These are phyloP conservation scores for Fratercula arctica DNA, from an alignment of 2,797 vertebrate genomes.

Conservation along the genomic window DNA sequence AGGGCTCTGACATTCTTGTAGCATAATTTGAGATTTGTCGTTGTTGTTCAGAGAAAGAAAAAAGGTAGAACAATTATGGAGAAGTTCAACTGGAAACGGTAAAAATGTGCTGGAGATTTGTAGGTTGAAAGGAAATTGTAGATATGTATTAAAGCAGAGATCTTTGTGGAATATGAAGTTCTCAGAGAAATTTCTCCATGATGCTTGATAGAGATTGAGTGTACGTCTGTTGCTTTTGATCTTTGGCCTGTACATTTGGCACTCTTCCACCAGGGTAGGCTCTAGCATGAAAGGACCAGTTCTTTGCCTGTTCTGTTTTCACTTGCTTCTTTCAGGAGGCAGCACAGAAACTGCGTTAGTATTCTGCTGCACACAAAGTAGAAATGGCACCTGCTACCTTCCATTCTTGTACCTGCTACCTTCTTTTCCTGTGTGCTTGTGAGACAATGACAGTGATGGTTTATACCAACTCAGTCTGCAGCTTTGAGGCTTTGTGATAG, in stretches of 20 bases:
- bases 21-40: not conserved
- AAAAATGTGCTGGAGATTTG: not conserved
- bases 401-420: not conserved
- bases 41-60: not conserved
- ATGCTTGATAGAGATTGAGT: not conserved
- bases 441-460: not conserved
- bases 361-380: not conserved
- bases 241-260: not conserved
- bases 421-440: not conserved
- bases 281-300: too few relatives aligned
- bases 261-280: not conserved
- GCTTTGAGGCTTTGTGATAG: not conserved
- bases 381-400: not conserved
- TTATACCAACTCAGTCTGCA: not conserved
- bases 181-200: not conserved
- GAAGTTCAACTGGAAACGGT: not conserved
- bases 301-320: not conserved
- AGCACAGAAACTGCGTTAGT: not conserved
- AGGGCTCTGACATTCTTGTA: not conserved
- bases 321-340: not conserved
- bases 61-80: not conserved
- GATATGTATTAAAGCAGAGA: not conserved
- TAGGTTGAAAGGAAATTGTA: not conserved
- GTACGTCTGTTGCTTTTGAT: not conserved
- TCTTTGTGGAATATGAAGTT: not conserved